phyloP scores from a whole-genome alignment of 2,888 invertebrate genomes.

The Aethes cnicana region DNA sequence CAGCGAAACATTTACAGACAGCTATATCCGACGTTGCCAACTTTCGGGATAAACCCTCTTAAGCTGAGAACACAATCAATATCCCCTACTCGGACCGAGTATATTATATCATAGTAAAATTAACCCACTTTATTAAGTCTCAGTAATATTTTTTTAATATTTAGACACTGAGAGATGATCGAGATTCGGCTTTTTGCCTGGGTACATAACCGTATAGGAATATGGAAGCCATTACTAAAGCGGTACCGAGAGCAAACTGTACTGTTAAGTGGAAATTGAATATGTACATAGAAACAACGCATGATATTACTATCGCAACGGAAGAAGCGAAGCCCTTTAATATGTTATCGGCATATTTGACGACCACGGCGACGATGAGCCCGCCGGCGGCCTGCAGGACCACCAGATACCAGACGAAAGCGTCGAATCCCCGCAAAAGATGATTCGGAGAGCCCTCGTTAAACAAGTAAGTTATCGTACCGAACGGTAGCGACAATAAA shows the following conservation, averaged over 20 bases:
- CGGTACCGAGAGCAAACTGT: constrained; percentile 93
- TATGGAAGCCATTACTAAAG: constrained; percentile 95
- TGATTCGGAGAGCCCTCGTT: constrained; percentile 89
- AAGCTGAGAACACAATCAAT: too few species aligned
- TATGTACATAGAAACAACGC: constrained; percentile 95
- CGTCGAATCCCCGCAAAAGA: constrained; percentile 86
- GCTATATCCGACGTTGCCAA: too few species aligned
- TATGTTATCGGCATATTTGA: constrained; percentile 99
- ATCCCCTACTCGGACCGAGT: too few species aligned
- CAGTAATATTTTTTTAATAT: too few species aligned
- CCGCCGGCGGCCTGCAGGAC: constrained; percentile 97
- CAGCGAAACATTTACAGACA: too few species aligned
- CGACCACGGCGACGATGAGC: constrained; percentile 97
- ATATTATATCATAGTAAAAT: too few species aligned
- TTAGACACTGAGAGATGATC: constrained; percentile 67
- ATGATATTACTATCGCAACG: constrained; percentile 96
- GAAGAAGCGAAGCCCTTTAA: constrained; percentile 99
- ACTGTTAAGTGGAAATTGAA: constrained; percentile 93
- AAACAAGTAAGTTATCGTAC: constrained; percentile 89
- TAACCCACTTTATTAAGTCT: too few species aligned
- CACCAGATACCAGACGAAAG: constrained; percentile 94
- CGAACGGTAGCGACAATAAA: constrained; percentile 94
- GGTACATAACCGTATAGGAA: constrained; percentile 95
- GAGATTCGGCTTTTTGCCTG: constrained; percentile 62
- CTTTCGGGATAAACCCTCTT: too few species aligned